Evolutionary conservation across 2,888 invertebrate species (phyloP), one percentile per base, ranked within the genome.

Genomic region (Sphinx pinastri): DNA sequence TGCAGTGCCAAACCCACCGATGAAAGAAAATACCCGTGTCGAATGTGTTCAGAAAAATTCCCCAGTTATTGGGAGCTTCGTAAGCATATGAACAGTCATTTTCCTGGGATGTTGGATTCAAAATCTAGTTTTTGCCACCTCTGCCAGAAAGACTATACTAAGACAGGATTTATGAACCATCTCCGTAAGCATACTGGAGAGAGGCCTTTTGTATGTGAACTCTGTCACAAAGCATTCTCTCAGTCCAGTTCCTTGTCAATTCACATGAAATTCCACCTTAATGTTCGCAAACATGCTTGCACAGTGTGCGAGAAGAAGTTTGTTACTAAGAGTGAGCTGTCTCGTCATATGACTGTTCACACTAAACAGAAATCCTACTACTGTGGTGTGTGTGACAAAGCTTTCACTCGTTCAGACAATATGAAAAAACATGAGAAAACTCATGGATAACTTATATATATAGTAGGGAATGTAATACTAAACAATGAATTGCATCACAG

Each of bases 341-440:
- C 94, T n/a, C 91, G 94, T 59, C 94, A 94, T 81, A 94, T 94
- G 94, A 94, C 94, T 31, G 94, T 94, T 69, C 94, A 94, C 76
- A 94, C 94, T 16, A 94, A 94, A 79, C 94, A 94, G 77, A 94
- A 94, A 77, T 94, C 94, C 0, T 94, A 94, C 75, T 94, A 94
- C 76, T 94, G 94, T 81, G 93, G 94, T 70, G 94, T 94, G 47
- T 94, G 94, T 79, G 94, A 94, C 79, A 94, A 94, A 82, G 94
- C 94, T 66, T 94, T 94, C 79, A 94, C 94, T 74, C 91, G 94
- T 71, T 94, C 94, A 38, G 94, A 94, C 75, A 94, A 94, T 75
- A 94, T 94, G 94, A 94, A 94, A 81, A 94, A 94, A 83, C 94
- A 94, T 89, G 94, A 94, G 80, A 94, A 94, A 85, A 94, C 94